Conservation (phyloP, 2,113 vertebrate species). For the Steatornis caripensis region DNA sequence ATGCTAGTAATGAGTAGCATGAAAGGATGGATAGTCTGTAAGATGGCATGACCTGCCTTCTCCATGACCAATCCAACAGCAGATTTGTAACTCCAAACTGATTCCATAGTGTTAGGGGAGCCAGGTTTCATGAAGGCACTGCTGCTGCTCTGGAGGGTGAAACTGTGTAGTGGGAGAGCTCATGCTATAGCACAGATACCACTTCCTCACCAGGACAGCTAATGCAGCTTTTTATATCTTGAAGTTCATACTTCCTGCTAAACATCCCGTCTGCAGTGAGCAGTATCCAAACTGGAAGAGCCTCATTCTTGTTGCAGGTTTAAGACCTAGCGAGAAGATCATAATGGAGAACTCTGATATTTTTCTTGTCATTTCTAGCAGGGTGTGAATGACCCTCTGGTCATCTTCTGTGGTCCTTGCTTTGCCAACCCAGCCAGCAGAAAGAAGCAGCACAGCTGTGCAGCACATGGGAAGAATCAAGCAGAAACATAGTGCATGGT, state of each 20-base stretch:
- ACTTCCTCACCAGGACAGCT: not conserved
- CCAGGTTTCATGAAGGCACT: not conserved
- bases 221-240: not conserved
- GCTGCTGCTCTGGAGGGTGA: not conserved
- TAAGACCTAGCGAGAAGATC: not conserved
- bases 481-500: not conserved
- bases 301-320: not conserved
- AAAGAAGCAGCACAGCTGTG: not conserved
- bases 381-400: not conserved
- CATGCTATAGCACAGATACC: not conserved
- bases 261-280: not conserved
- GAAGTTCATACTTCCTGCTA: not conserved
- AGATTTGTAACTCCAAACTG: not conserved
- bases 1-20: not conserved
- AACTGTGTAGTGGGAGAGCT: not conserved
- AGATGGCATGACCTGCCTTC: not conserved
- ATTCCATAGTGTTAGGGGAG: accelerated
- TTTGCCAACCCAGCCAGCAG: not conserved
- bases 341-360: not conserved
- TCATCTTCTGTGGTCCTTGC: not conserved
- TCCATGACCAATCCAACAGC: not conserved
- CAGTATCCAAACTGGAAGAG: not conserved
- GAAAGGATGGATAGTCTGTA: not conserved
- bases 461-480: not conserved
- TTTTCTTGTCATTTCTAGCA: not conserved